A percentile compares a stretch with the other conserved stretches of the same genome.
These are phyloP conservation scores for Anadara kagoshimensis DNA, from an alignment of 1,140 invertebrate genomes.

Conservation along the genomic window DNA sequence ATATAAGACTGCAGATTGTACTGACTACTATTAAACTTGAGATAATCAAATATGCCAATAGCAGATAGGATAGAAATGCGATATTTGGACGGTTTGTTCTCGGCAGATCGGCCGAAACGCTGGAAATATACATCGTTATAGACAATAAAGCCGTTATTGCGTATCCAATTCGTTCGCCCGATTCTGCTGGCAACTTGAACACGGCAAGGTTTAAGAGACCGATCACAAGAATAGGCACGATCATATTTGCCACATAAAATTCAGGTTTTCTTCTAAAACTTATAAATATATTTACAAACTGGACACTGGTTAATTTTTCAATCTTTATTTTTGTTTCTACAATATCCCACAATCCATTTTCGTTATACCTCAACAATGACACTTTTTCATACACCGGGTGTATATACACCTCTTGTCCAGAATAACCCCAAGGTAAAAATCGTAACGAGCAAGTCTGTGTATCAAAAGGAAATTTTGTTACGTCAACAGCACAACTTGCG, in stretches of 20 bases:
- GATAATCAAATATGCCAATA: no score
- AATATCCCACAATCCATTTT: conserved; percentile 21
- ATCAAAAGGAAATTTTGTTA: conserved; percentile 54
- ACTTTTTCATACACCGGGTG: background rate
- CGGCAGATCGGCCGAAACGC: no score
- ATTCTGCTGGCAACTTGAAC: conserved; percentile 15
- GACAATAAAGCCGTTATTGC: conserved; percentile 9
- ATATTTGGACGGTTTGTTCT: no score
- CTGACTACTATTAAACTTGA: no score
- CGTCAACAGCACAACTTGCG: conserved; percentile 36
- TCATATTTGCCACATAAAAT: background rate
- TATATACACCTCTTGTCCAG: background rate
- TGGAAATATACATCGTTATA: background rate
- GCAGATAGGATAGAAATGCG: no score
- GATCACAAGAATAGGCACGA: background rate
- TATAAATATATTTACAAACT: background rate
- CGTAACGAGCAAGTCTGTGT: conserved; percentile 33
- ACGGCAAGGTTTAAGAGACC: conserved; percentile 1
- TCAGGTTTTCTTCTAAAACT: background rate
- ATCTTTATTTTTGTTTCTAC: background rate
- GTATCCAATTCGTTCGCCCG: conserved; percentile 13
- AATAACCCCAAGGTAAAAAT: background rate
- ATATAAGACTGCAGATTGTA: no score
- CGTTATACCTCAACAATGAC: background rate
- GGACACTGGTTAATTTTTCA: background rate